A percentile compares a stretch with the other conserved stretches of the same genome.
phyloP scores from a whole-genome alignment of 92 coral and sea anemone genomes.

The Epizoanthus illoricatus region DNA sequence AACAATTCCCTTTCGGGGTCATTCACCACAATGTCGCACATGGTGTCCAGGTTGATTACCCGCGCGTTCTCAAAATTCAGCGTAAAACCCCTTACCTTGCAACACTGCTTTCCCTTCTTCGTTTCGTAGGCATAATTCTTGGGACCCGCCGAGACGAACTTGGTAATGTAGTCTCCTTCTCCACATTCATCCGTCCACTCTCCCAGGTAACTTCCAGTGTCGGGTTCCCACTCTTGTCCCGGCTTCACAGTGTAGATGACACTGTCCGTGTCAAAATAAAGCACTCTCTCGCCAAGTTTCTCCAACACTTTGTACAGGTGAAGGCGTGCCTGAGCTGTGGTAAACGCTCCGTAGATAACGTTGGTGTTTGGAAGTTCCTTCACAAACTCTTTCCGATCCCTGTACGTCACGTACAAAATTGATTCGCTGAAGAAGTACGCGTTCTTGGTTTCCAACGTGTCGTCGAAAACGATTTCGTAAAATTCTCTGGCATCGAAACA shows the following conservation, averaged over 20 bases:
- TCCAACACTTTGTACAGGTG: not conserved
- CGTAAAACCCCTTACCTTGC: not conserved
- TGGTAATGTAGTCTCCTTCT: constrained; percentile 3
- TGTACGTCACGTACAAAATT: not conserved
- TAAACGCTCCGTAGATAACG: constrained; percentile 8
- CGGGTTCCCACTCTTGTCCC: not conserved
- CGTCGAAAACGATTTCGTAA: not conserved
- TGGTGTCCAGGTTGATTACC: not conserved
- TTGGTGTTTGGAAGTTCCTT: not conserved
- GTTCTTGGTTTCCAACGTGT: not conserved
- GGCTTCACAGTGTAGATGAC: constrained; percentile 9
- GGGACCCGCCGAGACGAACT: constrained; percentile 20
- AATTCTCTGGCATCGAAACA: not conserved
- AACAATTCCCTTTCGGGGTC: not conserved
- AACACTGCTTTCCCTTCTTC: not conserved
- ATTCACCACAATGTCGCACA: not conserved
- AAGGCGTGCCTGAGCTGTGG: not conserved
- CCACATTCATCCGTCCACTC: constrained; percentile 24
- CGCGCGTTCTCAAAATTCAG: not conserved
- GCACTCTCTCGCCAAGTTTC: not conserved
- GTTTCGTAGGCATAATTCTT: not conserved
- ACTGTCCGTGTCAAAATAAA: constrained; percentile 34
- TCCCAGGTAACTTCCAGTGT: not conserved
- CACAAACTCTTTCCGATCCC: not conserved
- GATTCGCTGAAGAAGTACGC: not conserved